These are phyloP conservation scores for Vanessa tameamea DNA, from an alignment of 1,140 invertebrate species.

Conservation along the genomic window DNA sequence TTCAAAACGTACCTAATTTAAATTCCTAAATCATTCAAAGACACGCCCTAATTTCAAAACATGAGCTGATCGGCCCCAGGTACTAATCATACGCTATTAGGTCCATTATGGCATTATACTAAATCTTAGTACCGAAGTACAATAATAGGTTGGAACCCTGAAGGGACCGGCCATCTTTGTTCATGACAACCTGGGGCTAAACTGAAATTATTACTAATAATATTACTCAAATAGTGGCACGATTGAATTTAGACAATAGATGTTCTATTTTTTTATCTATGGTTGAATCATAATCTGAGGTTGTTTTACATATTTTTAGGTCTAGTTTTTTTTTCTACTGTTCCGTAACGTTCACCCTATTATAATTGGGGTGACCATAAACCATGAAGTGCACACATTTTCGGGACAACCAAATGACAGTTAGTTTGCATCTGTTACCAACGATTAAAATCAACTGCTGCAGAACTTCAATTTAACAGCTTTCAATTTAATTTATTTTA, in stretches of 20 bases:
- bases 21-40: slow-evolving; percentile 13
- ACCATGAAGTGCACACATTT: slow-evolving; percentile 15
- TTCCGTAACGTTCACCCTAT: too few species aligned
- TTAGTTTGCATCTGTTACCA: neutral
- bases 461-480: too few species aligned
- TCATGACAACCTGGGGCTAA: slow-evolving; percentile 46
- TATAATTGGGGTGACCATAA: slow-evolving; percentile 19
- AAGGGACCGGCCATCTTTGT: slow-evolving; percentile 43
- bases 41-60: slow-evolving; percentile 20
- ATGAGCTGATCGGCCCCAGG: slow-evolving; percentile 22
- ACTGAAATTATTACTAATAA: slow-evolving; percentile 27
- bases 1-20: neutral
- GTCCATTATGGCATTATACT: slow-evolving; percentile 34
- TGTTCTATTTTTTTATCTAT: neutral
- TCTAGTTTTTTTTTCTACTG: too few species aligned
- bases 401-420: neutral
- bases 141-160: slow-evolving; percentile 34
- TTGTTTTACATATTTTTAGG: too few species aligned
- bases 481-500: too few species aligned
- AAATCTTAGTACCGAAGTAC: slow-evolving; percentile 19
- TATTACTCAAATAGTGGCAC: slow-evolving; percentile 20
- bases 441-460: neutral
- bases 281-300: neutral
- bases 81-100: slow-evolving; percentile 41
- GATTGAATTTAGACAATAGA: slow-evolving; percentile 2